These are phyloP conservation scores for Cepaea nemoralis DNA, from an alignment of 1,140 invertebrate species.

Conservation along the genomic window DNA sequence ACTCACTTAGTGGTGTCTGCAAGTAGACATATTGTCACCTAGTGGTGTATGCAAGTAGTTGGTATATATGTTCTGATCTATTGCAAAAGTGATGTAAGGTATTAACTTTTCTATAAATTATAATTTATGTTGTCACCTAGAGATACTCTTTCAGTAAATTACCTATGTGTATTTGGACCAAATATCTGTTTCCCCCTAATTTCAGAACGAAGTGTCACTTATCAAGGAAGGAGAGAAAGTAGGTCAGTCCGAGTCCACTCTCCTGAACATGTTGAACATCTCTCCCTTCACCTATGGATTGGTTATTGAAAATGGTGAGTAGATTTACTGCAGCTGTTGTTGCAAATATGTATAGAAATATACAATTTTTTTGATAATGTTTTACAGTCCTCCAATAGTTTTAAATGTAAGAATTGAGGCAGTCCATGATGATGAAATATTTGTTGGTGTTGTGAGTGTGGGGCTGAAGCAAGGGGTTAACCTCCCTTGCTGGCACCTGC, in stretches of 20 bases:
- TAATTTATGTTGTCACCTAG: no score
- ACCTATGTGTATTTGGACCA: no score
- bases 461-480: slow-evolving; percentile 28
- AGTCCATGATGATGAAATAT: slow-evolving; percentile 23
- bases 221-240: slow-evolving; percentile 97
- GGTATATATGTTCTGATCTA: no score
- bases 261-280: slow-evolving; percentile 99
- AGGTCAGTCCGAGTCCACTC: slow-evolving; percentile 96
- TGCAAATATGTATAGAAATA: not conserved
- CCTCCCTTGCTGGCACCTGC: slow-evolving; percentile 34
- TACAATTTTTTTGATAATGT: no score
- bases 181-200: slow-evolving; percentile 39
- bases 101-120: no score
- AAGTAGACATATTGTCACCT: no score
- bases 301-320: slow-evolving; percentile 80
- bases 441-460: slow-evolving; percentile 35
- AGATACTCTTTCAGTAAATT: no score
- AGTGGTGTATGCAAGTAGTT: no score
- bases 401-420: no score
- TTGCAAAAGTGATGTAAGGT: no score
- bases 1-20: no score
- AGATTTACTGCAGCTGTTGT: not conserved
- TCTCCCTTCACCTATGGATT: slow-evolving; percentile 99
- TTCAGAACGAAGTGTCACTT: slow-evolving; percentile 90
- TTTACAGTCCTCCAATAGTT: no score